phyloP scores from a whole-genome alignment of 2,797 vertebrate genomes.

The Pangasius sanitwongsei region DNA sequence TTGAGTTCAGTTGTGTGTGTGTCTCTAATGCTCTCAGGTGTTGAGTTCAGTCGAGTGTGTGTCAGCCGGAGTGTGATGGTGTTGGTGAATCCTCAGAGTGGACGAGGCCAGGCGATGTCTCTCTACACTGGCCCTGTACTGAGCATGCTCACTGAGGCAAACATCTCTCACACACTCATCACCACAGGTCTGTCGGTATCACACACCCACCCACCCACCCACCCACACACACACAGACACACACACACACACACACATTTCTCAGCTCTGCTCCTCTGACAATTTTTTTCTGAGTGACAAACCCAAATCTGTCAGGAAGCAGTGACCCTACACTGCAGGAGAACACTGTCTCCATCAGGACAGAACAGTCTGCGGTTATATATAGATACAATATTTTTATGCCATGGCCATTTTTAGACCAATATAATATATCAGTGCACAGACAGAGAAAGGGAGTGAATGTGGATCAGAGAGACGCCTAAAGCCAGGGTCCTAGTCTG shows the following conservation, averaged over 20 bases:
- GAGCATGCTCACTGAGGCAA: conserved; percentile 85
- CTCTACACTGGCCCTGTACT: conserved; percentile 83
- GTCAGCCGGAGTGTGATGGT: conserved; percentile 81
- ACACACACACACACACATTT: background rate
- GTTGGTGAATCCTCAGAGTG: conserved; percentile 88
- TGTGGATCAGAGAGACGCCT: background rate
- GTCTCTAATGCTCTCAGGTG: conserved; percentile 66
- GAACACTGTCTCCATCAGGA: background rate
- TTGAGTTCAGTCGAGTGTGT: conserved; percentile 69
- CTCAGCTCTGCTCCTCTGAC: too few relatives aligned
- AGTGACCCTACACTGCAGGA: background rate
- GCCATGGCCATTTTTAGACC: conserved; percentile 12
- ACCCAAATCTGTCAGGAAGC: conserved; percentile 3
- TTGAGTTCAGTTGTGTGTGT: background rate
- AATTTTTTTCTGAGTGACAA: background rate
- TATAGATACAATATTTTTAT: conserved; percentile 18
- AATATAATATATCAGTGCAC: background rate
- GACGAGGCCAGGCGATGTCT: conserved; percentile 82
- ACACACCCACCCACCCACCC: conserved; percentile 6
- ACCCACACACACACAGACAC: conserved; percentile 3
- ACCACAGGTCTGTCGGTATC: conserved; percentile 81
- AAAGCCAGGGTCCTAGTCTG: background rate
- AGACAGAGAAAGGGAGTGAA: conserved; percentile 32
- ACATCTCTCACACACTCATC: conserved; percentile 78
- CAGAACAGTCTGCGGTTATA: conserved; percentile 1